Base-by-base conservation (phyloP, 2,797 vertebrate species). In the Gouania willdenowi region DNA sequence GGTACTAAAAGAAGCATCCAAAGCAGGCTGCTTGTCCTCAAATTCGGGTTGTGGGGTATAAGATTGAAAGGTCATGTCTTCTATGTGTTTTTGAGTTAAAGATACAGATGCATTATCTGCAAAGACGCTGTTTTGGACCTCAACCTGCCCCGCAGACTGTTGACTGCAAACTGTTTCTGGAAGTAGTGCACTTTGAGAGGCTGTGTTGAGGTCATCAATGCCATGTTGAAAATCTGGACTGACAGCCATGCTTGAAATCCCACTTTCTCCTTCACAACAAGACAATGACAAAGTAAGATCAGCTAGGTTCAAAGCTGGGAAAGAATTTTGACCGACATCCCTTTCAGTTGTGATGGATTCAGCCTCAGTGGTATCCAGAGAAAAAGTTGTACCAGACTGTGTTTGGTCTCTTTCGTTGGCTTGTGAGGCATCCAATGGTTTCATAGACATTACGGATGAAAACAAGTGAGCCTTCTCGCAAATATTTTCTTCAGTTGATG, bases 221-320 rank as follows among this genome's bases (percentile, higher is more conserved):
- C 20, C 10, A 10, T 60, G 41, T 11, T 47, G 35, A 14, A 61
- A 20, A 10, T 75, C 76, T 4, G 80, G 75, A 36, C 62, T 81
- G 7, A 72, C 58, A 0, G 75, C 29, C 82, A 84, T 66, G 54
- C 80, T 83, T 2, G 78, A 80, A 32, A 83, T 80, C 3, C 76
- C 80, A 5, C 75, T 81, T 27, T 85, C 82, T 10, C 34, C 30
- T 8, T 45, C 69, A 9, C 46, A 26, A 39, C 44, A 24, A 28
- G 50, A 31, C n/a, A 26, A 48, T 6, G 46, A 49, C 36, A 26
- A 51, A 2, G 36, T 45, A 26, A 51, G 2, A 36, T 45, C 4
- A 8, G 31, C 3, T 51, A 31, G 12, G 15, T 39, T 25, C 0
- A 56, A 52, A 32, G 56, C 39, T 0, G 13, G 14, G 5, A 51